Evolutionary conservation across 1,140 invertebrate genomes (phyloP).

Genomic region (Aleiodes sp.): DNA sequence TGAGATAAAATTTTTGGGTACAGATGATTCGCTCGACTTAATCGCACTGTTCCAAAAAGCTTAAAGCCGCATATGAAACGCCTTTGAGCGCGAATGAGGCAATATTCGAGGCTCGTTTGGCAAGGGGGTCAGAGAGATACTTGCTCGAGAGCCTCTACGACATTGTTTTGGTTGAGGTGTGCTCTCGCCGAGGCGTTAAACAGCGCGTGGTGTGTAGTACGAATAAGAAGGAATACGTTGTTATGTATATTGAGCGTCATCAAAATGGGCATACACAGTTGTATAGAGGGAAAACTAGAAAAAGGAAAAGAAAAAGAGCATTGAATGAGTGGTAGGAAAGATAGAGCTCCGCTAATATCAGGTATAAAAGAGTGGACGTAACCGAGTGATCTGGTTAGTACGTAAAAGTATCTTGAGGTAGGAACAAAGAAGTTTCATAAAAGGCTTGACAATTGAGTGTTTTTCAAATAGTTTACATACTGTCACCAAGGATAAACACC

Average conservation of each 20-base stretch:
- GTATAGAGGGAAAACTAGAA: conserved; percentile 18
- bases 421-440: conserved; percentile 8
- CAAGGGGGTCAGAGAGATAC: conserved; percentile 64
- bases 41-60: conserved; percentile 17
- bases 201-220: conserved; percentile 59
- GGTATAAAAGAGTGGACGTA: conserved; percentile 49
- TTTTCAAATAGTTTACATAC: neutral
- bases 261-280: neutral
- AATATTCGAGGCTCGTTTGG: conserved; percentile 50
- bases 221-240: neutral
- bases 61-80: conserved; percentile 12
- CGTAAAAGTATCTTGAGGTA: conserved; percentile 15
- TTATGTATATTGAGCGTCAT: neutral
- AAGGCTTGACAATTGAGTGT: neutral
- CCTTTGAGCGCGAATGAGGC: conserved; percentile 22
- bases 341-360: conserved; percentile 28
- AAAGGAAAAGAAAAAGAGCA: conserved; percentile 17
- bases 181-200: conserved; percentile 57
- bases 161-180: conserved; percentile 63
- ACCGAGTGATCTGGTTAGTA: conserved; percentile 51
- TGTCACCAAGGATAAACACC: no score
- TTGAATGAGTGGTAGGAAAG: conserved; percentile 2
- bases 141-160: conserved; percentile 58
- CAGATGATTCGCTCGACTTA: conserved; percentile 14
- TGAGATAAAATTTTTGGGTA: no score